Evolutionary conservation across 2,797 vertebrate genomes (phyloP).

Genomic region (Tadarida brasiliensis): DNA sequence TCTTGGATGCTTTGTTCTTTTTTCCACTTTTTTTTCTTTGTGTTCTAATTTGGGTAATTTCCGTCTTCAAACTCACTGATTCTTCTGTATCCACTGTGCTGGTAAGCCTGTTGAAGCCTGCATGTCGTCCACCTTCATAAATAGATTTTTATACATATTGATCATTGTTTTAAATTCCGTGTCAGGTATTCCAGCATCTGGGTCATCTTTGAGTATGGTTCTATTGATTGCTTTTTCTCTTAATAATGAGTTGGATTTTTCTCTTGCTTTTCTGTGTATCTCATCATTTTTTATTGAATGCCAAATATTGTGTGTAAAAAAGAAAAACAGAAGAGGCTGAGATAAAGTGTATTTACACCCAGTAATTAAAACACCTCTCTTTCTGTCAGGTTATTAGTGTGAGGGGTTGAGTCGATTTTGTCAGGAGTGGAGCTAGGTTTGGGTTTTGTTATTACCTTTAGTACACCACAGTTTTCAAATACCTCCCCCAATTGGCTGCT

Average conservation of each 20-base stretch:
- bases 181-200: not conserved
- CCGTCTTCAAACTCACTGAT: not conserved
- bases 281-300: constrained; percentile 17
- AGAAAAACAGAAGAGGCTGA: not conserved
- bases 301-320: not conserved
- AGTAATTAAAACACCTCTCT: not conserved
- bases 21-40: not conserved
- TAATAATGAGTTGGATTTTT: not conserved
- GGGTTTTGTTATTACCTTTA: not conserved
- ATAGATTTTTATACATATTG: not conserved
- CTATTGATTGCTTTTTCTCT: not conserved
- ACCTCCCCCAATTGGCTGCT: not conserved
- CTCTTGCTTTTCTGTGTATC: constrained; percentile 18
- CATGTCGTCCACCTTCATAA: not conserved
- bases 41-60: not conserved
- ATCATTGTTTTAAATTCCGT: not conserved
- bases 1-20: not conserved
- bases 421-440: not conserved
- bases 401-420: not conserved
- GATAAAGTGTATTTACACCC: not conserved
- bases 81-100: not conserved
- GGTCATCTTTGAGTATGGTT: not conserved
- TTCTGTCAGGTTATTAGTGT: not conserved
- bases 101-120: not conserved
- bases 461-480: not conserved